These are phyloP conservation scores for Cryptocephalus moraei DNA, from an alignment of 2,888 invertebrate species.

Conservation along the genomic window DNA sequence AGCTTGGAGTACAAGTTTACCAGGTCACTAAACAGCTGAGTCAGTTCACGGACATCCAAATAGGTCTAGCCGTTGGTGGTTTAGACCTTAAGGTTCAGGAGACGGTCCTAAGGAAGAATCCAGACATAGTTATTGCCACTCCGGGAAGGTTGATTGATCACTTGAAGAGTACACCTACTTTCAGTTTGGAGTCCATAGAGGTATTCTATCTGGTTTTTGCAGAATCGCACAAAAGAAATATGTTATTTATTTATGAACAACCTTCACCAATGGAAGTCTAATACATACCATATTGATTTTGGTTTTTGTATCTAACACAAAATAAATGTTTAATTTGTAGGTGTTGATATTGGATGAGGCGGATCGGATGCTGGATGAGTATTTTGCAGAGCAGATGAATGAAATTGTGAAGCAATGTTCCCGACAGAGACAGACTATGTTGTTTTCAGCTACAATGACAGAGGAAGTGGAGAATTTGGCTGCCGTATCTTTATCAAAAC, in stretches of 20 bases:
- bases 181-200: conserved; percentile 81
- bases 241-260: no score
- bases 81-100: conserved; percentile 73
- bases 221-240: no score
- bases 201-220: conserved; percentile 35
- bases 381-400: conserved; percentile 98
- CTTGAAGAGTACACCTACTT: conserved; percentile 88
- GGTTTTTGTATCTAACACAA: no score
- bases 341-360: conserved; percentile 64
- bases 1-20: conserved; percentile 95
- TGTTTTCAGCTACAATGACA: conserved; percentile 99
- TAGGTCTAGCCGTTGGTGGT: conserved; percentile 80
- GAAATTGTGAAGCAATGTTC: conserved; percentile 92
- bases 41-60: conserved; percentile 74
- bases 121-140: conserved; percentile 96
- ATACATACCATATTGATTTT: no score
- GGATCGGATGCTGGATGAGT: conserved; percentile 92
- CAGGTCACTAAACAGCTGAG: conserved; percentile 85
- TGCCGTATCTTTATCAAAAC: conserved; percentile 83
- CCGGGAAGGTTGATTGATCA: conserved; percentile 97
- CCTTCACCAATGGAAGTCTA: no score
- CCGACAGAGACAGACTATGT: conserved; percentile 84
- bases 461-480: conserved; percentile 92
- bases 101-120: conserved; percentile 73
- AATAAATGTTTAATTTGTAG: no score